phyloP scores from a whole-genome alignment of 2,888 invertebrate genomes.

The Drosophila austrosaltans region DNA sequence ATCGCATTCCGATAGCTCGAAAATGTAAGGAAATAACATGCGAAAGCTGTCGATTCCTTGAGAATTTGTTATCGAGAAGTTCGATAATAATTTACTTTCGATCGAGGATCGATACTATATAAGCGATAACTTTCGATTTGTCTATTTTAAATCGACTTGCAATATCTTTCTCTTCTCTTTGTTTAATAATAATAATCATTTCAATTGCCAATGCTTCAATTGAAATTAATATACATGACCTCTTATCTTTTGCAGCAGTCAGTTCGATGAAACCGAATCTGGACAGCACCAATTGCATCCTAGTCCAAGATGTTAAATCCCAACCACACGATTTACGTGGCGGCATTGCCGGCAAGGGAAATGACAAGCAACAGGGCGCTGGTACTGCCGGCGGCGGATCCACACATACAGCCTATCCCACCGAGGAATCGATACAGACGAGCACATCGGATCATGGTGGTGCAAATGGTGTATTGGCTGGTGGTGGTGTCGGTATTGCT shows the following conservation, averaged over 20 bases:
- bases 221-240: background rate
- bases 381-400: slow-evolving; percentile 36
- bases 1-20: too few species aligned
- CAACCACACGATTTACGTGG: slow-evolving; percentile 94
- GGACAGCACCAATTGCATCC: slow-evolving; percentile 94
- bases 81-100: too few species aligned
- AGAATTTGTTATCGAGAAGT: too few species aligned
- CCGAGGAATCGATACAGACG: slow-evolving; percentile 90
- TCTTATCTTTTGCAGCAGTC: slow-evolving; percentile 88
- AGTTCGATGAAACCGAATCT: slow-evolving; percentile 95
- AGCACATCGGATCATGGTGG: slow-evolving; percentile 88
- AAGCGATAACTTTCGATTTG: too few species aligned
- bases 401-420: slow-evolving; percentile 86
- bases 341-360: slow-evolving; percentile 84
- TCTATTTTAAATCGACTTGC: too few species aligned
- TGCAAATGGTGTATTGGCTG: slow-evolving; percentile 8
- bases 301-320: slow-evolving; percentile 90
- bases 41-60: too few species aligned
- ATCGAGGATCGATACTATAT: too few species aligned
- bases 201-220: too few species aligned
- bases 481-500: slow-evolving; percentile 25
- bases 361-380: slow-evolving; percentile 74
- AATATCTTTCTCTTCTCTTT: too few species aligned
- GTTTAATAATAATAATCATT: too few species aligned
- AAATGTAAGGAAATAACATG: too few species aligned